Conservation (phyloP, 2,888 invertebrate genomes). For the Tachystola acroxantha region DNA sequence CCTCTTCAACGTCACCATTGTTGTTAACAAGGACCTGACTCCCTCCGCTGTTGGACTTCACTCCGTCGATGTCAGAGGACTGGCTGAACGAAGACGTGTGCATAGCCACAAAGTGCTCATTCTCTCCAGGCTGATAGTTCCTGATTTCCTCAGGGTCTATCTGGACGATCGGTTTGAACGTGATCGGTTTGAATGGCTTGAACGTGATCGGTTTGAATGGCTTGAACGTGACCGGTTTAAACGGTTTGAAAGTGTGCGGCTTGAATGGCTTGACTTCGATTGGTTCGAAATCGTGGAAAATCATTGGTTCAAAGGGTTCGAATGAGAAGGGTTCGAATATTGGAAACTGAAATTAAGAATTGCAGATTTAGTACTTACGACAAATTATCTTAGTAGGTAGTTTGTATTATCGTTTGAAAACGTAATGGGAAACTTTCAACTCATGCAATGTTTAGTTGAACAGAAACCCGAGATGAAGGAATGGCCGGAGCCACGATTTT, state of each 20-base stretch:
- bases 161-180: conserved; percentile 10
- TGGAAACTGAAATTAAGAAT: background rate
- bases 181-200: conserved; percentile 2
- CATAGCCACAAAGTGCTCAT: conserved; percentile 16
- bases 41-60: conserved; percentile 65
- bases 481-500: too few species aligned
- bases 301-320: background rate
- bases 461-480: too few species aligned
- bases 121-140: conserved; percentile 11
- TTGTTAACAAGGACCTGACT: conserved; percentile 79
- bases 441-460: too few species aligned
- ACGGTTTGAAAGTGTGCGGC: background rate
- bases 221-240: background rate
- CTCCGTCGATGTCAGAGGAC: conserved; percentile 70
- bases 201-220: background rate
- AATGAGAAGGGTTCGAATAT: too few species aligned
- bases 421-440: too few species aligned
- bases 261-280: background rate
- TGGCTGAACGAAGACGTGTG: conserved; percentile 15
- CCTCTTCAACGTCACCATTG: conserved; percentile 75
- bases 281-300: too few species aligned
- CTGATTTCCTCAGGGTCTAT: conserved; percentile 7
- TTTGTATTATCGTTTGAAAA: too few species aligned
- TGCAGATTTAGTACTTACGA: too few species aligned
- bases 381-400: too few species aligned